Conservation (phyloP, 2,113 vertebrate species). For the Quiscalus mexicanus region DNA sequence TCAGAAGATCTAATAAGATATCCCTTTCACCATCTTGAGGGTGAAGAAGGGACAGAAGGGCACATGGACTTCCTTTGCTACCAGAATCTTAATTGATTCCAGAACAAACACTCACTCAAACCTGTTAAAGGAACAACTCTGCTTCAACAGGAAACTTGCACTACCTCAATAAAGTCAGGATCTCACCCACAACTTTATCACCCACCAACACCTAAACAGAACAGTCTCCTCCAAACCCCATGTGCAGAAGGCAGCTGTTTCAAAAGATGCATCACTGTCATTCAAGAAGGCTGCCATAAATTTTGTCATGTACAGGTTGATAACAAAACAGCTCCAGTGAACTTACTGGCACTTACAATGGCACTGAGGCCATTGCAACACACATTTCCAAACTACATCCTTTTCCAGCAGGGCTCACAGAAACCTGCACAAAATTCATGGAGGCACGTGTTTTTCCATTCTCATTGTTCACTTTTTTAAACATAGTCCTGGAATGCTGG, state of each 20-base stretch:
- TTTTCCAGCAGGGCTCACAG: background rate
- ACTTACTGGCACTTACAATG: too few species aligned
- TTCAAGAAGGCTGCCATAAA: background rate
- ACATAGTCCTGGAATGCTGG: background rate
- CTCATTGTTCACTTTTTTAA: background rate
- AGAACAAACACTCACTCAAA: background rate
- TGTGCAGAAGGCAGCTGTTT: background rate
- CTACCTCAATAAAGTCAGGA: background rate
- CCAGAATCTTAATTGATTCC: slow-evolving; percentile 5
- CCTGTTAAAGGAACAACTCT: background rate
- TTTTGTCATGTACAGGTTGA: background rate
- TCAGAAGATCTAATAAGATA: slow-evolving; percentile 16
- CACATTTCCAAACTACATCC: background rate
- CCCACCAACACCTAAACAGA: background rate
- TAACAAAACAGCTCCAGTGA: background rate
- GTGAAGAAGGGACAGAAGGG: background rate
- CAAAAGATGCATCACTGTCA: background rate
- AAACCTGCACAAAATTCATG: background rate
- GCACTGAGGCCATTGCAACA: background rate
- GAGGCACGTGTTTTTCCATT: background rate
- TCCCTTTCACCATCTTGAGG: background rate
- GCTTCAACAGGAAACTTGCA: background rate
- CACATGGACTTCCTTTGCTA: background rate
- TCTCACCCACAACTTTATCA: background rate
- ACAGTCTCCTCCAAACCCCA: background rate